phyloP scores from a whole-genome alignment of 1,140 invertebrate species.

The Lepidostoma basale region DNA sequence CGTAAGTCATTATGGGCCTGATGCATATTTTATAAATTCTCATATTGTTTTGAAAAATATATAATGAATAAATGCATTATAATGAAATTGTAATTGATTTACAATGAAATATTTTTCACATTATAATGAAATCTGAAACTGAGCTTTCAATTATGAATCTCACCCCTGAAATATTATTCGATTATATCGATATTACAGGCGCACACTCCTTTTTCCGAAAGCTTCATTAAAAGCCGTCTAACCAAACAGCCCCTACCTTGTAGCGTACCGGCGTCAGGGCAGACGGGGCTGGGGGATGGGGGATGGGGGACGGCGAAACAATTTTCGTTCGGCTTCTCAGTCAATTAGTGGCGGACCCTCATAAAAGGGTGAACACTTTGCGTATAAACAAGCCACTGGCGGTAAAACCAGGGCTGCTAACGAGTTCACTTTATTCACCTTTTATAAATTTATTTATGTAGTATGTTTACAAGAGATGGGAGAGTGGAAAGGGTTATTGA shows the following conservation, averaged over 20 bases:
- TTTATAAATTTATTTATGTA: too few species aligned
- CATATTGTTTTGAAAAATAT: too few species aligned
- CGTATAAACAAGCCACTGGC: slow-evolving; percentile 10
- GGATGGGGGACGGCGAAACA: background rate
- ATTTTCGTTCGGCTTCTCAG: slow-evolving; percentile 24
- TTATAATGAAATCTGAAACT: too few species aligned
- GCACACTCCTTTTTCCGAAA: background rate
- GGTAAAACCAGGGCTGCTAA: too few species aligned
- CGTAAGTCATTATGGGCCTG: too few species aligned
- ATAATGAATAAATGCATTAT: too few species aligned
- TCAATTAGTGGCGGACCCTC: slow-evolving; percentile 9
- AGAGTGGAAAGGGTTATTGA: too few species aligned
- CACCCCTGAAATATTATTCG: background rate
- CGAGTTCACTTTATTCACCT: too few species aligned
- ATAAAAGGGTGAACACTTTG: background rate
- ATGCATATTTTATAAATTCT: too few species aligned
- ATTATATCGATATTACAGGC: background rate
- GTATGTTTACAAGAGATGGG: too few species aligned
- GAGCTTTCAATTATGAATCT: background rate
- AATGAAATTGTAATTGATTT: too few species aligned
- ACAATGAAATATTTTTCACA: too few species aligned
- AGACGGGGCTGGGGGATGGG: background rate
- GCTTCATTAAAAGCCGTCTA: slow-evolving; percentile 9
- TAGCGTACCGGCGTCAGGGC: background rate
- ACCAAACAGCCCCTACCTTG: background rate